Base-by-base conservation (phyloP, 2,113 vertebrate genomes). In the Peromyscus maniculatus region DNA sequence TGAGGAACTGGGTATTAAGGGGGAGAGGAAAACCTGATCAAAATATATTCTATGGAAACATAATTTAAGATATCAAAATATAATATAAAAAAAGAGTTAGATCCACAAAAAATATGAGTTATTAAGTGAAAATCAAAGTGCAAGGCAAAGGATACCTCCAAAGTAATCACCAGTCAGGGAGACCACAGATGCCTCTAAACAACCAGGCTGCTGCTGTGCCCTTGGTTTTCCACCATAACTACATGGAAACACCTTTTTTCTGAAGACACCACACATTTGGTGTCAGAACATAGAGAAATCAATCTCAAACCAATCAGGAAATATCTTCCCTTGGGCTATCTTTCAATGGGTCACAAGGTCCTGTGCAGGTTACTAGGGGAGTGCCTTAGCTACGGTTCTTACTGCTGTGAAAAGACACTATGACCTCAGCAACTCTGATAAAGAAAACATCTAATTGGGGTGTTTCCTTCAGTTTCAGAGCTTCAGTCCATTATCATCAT, bases 121-220 rank as follows among this genome's bases (percentile, higher is more conserved):
- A 75, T 24, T 75, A 75, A 75, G 43, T 10, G 39, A 75, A 43
- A 75, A 24, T 24, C 21, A 75, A 43, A 11, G n/a, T 75, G 7
- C 19, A 43, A 75, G 22, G 22, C 22, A 43, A 11, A 21, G 10
- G n/a, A 43, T 26, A 43, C 21, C 19, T 24, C 9, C 8, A 5
- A 10, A 43, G 9, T 0, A 43, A 16, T 22, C 24, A 12, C 3
- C 11, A 1, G 39, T 46, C 21, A 22, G 9, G 3, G 19, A 75
- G 9, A 24, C 72, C 19, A 39, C n/a, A 75, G 72, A 75, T 21
- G 1, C 24, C 74, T 43, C 21, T 8, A 75, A 75, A 75, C 8
- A 24, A 12, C 39, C 74, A 26, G 74, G 21, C 21, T 43, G 19
- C 43, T 12, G 9, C 39, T 10, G 43, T 75, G 10, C 10, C 21